These are phyloP conservation scores for Amblyjoppa proteus DNA, from an alignment of 2,888 invertebrate genomes.

Conservation along the genomic window DNA sequence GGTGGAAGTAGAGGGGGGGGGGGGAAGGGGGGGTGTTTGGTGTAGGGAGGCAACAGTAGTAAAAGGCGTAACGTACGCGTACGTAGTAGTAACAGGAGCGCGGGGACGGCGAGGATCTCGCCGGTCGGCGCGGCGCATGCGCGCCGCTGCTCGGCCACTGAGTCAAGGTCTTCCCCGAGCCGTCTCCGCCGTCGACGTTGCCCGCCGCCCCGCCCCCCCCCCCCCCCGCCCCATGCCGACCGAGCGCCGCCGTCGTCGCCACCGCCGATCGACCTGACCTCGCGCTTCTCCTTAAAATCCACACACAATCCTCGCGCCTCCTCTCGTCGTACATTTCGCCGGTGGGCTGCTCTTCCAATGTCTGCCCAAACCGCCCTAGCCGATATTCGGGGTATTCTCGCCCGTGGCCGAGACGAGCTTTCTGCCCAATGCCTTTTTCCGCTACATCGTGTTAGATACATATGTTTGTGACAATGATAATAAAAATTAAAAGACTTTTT, in stretches of 20 bases:
- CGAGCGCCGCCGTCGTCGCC: constrained; percentile 63
- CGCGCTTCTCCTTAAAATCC: constrained; percentile 71
- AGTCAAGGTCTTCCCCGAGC: constrained; percentile 76
- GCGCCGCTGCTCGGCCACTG: constrained; percentile 75
- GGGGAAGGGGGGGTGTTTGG: constrained; percentile 12
- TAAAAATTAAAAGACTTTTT: no score
- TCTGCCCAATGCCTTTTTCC: no score
- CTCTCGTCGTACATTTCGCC: constrained; percentile 18
- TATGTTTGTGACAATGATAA: no score
- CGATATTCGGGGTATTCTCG: no score
- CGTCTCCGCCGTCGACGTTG: constrained; percentile 27
- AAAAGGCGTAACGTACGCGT: constrained; percentile 64
- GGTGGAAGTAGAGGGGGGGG: no score
- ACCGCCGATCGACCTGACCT: constrained; percentile 80
- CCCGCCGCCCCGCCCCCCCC: neutral
- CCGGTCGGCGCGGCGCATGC: constrained; percentile 71
- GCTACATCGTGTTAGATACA: no score
- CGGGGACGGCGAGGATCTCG: constrained; percentile 50
- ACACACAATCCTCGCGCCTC: constrained; percentile 32
- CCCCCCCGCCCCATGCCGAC: constrained; percentile 23
- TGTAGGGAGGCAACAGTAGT: constrained; percentile 54
- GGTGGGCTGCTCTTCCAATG: neutral
- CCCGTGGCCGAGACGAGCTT: no score
- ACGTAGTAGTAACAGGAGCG: constrained; percentile 65
- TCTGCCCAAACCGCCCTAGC: no score